Evolutionary conservation across 2,113 vertebrate species (phyloP).

Genomic region (Xiphophorus couchianus): DNA sequence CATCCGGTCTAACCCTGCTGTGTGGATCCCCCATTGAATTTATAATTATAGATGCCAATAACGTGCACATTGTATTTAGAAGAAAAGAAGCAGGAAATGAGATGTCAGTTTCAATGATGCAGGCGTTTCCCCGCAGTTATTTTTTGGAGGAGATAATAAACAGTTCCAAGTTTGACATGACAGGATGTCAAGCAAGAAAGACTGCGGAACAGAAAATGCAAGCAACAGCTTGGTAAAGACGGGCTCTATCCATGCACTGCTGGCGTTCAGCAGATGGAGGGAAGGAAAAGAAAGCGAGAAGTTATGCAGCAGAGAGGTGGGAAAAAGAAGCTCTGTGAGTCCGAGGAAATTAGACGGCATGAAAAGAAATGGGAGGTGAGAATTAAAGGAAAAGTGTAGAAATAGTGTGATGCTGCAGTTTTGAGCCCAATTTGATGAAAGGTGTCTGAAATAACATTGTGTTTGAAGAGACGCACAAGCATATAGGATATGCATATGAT

Average conservation of each 20-base stretch:
- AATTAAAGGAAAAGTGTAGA: conserved; percentile 47
- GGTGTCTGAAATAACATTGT: conserved; percentile 9
- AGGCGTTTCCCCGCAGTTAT: conserved; percentile 67
- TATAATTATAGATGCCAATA: conserved; percentile 69
- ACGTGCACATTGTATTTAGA: conserved; percentile 69
- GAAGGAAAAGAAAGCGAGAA: conserved; percentile 34
- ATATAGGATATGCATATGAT: not conserved
- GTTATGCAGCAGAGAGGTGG: conserved; percentile 65
- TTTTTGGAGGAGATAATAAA: conserved; percentile 69
- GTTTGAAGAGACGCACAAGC: conserved; percentile 15
- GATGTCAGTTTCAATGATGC: conserved; percentile 74
- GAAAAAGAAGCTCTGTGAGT: conserved; percentile 31
- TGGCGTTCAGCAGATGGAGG: conserved; percentile 72
- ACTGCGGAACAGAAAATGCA: conserved; percentile 42
- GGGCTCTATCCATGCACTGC: conserved; percentile 49
- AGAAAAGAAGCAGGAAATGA: conserved; percentile 73
- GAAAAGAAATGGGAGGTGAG: conserved; percentile 35
- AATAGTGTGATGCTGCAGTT: conserved; percentile 14
- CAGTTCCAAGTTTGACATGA: conserved; percentile 63
- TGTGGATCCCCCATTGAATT: conserved; percentile 32
- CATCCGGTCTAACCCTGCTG: conserved; percentile 27
- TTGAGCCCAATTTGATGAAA: not conserved
- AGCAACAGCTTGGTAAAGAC: conserved; percentile 72
- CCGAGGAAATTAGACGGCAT: conserved; percentile 50
- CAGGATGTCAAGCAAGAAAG: conserved; percentile 68